Conservation (phyloP, 1,140 invertebrate genomes). For the Neuroterus valhalla region DNA sequence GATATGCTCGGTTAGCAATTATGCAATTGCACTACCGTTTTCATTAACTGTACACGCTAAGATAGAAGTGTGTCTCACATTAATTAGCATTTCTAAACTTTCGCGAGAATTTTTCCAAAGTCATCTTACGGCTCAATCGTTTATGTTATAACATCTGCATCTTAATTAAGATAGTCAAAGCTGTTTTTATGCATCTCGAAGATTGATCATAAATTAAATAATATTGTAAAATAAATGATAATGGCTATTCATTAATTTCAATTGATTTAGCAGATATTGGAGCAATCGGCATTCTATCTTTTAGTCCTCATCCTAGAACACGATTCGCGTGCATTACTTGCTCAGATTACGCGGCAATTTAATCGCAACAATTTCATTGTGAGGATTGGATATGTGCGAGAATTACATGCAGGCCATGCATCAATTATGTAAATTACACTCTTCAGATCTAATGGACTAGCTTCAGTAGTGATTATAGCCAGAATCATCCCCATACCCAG, state of each 20-base stretch:
- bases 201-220: too few relatives aligned
- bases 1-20: neutral
- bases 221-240: too few relatives aligned
- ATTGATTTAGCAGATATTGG: too few relatives aligned
- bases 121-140: neutral
- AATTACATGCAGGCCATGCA: constrained; percentile 41
- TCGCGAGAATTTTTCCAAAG: neutral
- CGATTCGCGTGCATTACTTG: too few relatives aligned
- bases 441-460: too few relatives aligned
- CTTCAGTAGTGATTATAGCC: too few relatives aligned
- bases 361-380: constrained; percentile 53
- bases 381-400: constrained; percentile 33
- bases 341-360: constrained; percentile 49
- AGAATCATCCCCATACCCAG: too few relatives aligned
- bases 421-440: too few relatives aligned
- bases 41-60: constrained; percentile 17
- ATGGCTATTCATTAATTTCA: too few relatives aligned
- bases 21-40: constrained; percentile 16
- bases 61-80: constrained; percentile 14
- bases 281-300: too few relatives aligned
- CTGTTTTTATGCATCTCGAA: too few relatives aligned
- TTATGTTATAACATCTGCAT: neutral
- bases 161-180: neutral
- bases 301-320: too few relatives aligned
- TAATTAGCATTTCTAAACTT: constrained; percentile 29